Percentiles rank a stretch among this genome's conserved stretches.
These are phyloP conservation scores for Hoplostethus mediterraneus DNA, from an alignment of 2,797 vertebrate species.

Conservation along the genomic window DNA sequence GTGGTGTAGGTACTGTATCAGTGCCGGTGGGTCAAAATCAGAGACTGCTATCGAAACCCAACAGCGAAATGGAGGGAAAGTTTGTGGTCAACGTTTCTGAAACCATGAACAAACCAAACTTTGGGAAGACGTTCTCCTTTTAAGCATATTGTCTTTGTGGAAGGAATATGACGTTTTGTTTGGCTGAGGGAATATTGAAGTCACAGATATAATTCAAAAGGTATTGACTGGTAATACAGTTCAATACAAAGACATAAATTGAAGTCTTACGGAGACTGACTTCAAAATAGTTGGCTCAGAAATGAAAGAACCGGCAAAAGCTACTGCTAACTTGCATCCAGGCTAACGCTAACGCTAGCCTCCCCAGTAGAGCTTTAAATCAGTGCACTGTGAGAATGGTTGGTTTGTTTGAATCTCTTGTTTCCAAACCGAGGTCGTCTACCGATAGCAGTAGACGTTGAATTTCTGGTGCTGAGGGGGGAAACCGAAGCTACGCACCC, in stretches of 20 bases:
- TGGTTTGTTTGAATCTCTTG: conserved; percentile 9
- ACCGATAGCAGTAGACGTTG: conserved; percentile 90
- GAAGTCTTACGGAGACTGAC: background rate
- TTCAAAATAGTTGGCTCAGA: conserved; percentile 30
- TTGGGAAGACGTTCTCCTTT: background rate
- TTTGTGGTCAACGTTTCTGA: background rate
- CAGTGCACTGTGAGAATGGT: conserved; percentile 16
- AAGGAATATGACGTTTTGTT: too few relatives aligned
- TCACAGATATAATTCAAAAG: conserved; percentile 1
- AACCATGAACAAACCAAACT: background rate
- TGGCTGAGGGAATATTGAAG: background rate
- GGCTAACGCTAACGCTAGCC: conserved; percentile 36
- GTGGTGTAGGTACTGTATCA: too few relatives aligned
- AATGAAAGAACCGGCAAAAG: conserved; percentile 23
- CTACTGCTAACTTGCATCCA: conserved; percentile 27
- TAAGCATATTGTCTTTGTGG: background rate
- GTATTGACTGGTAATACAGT: background rate
- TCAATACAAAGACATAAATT: background rate
- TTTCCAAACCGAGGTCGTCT: conserved; percentile 40
- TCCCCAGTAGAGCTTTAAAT: conserved; percentile 31
- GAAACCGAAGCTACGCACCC: conserved; percentile 91
- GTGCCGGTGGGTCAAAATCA: background rate
- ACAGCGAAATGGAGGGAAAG: background rate
- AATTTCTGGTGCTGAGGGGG: conserved; percentile 82
- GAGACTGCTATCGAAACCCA: background rate